Percentiles rank a stretch among this genome's conserved stretches.
These are phyloP conservation scores for Portunus trituberculatus DNA, from an alignment of 1,140 invertebrate species.

Conservation along the genomic window DNA sequence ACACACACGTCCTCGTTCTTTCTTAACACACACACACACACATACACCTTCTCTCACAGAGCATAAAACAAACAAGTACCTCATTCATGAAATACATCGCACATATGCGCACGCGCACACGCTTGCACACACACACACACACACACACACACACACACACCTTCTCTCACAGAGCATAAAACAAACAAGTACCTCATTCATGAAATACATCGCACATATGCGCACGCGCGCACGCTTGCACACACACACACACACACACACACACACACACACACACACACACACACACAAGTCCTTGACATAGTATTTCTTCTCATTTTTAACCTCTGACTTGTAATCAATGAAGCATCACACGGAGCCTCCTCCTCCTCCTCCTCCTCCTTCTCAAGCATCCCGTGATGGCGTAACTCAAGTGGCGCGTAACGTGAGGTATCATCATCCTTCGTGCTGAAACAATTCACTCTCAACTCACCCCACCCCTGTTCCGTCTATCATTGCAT, in stretches of 20 bases:
- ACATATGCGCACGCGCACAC: not conserved
- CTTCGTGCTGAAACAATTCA: no score
- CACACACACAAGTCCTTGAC: not conserved
- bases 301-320: not conserved
- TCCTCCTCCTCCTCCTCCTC: not conserved
- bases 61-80: not conserved
- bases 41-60: not conserved
- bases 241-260: slow-evolving; percentile 26
- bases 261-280: slow-evolving; percentile 29
- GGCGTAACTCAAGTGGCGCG: no score
- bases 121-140: not conserved
- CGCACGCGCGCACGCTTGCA: not conserved
- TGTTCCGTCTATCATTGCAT: no score
- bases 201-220: not conserved
- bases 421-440: no score
- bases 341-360: not conserved
- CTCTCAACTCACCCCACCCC: no score
- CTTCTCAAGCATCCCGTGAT: not conserved
- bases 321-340: not conserved
- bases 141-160: not conserved
- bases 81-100: not conserved
- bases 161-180: not conserved
- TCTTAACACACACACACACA: not conserved
- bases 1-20: not conserved
- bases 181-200: not conserved